These are phyloP conservation scores for Parasteatoda tepidariorum DNA, from an alignment of 1,140 invertebrate species.

Conservation along the genomic window DNA sequence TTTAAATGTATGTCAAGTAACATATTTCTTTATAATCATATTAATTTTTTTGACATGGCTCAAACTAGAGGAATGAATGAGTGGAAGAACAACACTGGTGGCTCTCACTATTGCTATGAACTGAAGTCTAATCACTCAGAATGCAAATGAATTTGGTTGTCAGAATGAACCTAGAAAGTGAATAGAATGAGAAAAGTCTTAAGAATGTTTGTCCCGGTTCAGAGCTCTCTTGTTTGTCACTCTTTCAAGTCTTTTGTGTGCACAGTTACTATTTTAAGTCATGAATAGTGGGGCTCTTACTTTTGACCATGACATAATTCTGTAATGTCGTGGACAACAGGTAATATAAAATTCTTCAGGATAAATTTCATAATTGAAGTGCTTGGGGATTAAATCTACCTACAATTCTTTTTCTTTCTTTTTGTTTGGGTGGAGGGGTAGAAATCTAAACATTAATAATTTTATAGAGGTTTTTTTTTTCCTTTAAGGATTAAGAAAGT, in stretches of 20 bases:
- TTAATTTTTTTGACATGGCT: constrained; percentile 58
- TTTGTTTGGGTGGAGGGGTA: no score
- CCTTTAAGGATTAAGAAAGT: no score
- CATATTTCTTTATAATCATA: no score
- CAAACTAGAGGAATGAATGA: constrained; percentile 56
- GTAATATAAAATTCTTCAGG: constrained; percentile 57
- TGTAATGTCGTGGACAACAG: constrained; percentile 49
- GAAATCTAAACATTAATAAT: no score
- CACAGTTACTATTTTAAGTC: constrained; percentile 22
- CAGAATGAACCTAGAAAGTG: constrained; percentile 25
- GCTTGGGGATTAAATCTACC: no score
- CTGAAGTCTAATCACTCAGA: constrained; percentile 29
- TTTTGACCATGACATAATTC: constrained; percentile 32
- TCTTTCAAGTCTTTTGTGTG: constrained; percentile 37
- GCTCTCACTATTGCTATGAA: constrained; percentile 34
- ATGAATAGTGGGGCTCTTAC: constrained; percentile 14
- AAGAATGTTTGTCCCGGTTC: constrained; percentile 40
- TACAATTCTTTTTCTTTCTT: no score
- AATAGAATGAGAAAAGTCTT: constrained; percentile 37
- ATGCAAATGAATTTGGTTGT: constrained; percentile 37
- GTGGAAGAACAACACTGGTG: no score
- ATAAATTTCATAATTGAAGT: no score
- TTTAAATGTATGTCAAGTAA: no score
- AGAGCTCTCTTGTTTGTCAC: constrained; percentile 2
- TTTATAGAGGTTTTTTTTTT: no score